A percentile compares a stretch with the other conserved stretches of the same genome.
Conservation (phyloP, 1,140 invertebrate species). For the Schlechtendalia chinensis region DNA sequence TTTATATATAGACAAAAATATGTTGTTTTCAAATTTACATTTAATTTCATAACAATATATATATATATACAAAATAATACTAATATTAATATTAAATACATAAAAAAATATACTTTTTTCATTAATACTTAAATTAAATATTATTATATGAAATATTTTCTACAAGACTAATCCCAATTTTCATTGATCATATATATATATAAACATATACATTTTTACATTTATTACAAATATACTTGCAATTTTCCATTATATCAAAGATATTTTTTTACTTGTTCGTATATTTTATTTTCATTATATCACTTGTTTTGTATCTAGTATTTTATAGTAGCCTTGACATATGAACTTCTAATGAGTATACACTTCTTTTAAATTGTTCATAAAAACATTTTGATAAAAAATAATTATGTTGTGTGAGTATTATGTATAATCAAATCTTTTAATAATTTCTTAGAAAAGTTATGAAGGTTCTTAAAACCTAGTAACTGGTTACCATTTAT, state of each 20-base stretch:
- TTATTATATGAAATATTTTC: no score
- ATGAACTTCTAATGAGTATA: background rate
- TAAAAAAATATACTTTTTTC: no score
- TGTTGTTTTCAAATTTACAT: background rate
- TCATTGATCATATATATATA: no score
- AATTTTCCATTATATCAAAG: no score
- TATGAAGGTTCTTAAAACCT: background rate
- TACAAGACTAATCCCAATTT: no score
- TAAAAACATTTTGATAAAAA: constrained; percentile 16
- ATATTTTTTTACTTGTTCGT: background rate
- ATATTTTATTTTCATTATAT: background rate
- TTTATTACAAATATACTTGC: no score
- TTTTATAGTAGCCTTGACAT: background rate
- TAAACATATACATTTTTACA: no score
- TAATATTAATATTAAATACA: no score
- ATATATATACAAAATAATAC: no score
- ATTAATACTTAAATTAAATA: no score
- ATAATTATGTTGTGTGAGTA: background rate
- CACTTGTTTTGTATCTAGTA: constrained; percentile 1
- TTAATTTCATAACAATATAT: no score
- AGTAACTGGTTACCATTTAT: background rate
- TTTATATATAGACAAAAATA: background rate
- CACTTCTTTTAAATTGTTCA: background rate
- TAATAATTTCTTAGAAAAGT: constrained; percentile 23
- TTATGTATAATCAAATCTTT: background rate